Percentiles rank a stretch among this genome's conserved stretches.
Evolutionary conservation across 92 coral and sea anemone genomes (phyloP).

Genomic region (Umimayanthus kanabou): DNA sequence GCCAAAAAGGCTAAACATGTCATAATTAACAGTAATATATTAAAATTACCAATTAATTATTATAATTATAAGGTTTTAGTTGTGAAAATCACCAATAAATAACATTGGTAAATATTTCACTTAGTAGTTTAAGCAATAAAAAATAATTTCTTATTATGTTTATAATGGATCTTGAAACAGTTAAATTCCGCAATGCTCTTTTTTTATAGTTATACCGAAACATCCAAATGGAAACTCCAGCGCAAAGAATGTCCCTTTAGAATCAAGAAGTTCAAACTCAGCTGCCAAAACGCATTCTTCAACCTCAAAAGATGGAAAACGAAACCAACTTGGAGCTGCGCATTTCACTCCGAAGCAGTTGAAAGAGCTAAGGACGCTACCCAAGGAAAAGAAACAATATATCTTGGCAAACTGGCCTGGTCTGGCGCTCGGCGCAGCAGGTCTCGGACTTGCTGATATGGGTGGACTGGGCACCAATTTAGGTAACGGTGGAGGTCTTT

Average conservation of each 20-base stretch:
- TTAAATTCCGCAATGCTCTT: neutral
- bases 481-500: constrained; percentile 22
- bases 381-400: constrained; percentile 75
- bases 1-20: neutral
- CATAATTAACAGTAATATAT: neutral
- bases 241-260: neutral
- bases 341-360: constrained; percentile 12
- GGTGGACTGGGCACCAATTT: constrained; percentile 41
- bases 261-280: neutral
- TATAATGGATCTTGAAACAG: neutral
- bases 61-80: neutral
- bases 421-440: constrained; percentile 44
- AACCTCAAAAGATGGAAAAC: constrained; percentile 21
- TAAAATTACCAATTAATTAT: neutral
- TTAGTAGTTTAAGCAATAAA: too few species aligned
- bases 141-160: too few species aligned
- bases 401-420: constrained; percentile 74
- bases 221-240: neutral
- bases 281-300: constrained; percentile 1
- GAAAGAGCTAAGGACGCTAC: constrained; percentile 18
- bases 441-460: constrained; percentile 34
- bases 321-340: neutral
- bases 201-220: constrained; percentile 30
- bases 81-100: neutral
- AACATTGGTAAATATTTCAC: neutral